These are phyloP conservation scores for Sminthopsis crassicaudata DNA, from an alignment of 2,113 vertebrate species.

Conservation along the genomic window DNA sequence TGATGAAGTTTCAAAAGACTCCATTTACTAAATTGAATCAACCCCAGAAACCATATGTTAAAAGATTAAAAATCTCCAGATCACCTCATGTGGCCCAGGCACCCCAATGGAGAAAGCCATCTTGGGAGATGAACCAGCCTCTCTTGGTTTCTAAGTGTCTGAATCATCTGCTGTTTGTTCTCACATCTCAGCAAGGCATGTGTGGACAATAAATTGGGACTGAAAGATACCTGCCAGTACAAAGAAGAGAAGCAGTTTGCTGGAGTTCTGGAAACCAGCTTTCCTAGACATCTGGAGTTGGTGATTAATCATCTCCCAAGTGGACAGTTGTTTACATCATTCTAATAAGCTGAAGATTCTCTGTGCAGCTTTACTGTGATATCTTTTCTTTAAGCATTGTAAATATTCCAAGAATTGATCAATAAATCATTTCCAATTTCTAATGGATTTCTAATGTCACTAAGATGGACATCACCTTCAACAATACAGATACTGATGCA, in stretches of 20 bases:
- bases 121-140: slow-evolving; percentile 46
- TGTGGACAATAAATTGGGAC: slow-evolving; percentile 10
- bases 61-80: slow-evolving; percentile 26
- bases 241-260: slow-evolving; percentile 45
- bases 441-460: not conserved
- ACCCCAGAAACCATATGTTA: slow-evolving; percentile 64
- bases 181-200: slow-evolving; percentile 65
- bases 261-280: slow-evolving; percentile 71
- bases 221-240: slow-evolving; percentile 50
- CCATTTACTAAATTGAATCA: slow-evolving; percentile 58
- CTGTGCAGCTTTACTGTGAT: slow-evolving; percentile 68
- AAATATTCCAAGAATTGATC: slow-evolving; percentile 31
- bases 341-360: slow-evolving; percentile 73
- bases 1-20: slow-evolving; percentile 58
- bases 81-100: slow-evolving; percentile 30
- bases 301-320: slow-evolving; percentile 75
- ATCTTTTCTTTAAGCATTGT: slow-evolving; percentile 62
- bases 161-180: slow-evolving; percentile 66
- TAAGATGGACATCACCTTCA: not conserved
- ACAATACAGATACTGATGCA: not conserved
- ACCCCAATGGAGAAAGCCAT: slow-evolving; percentile 56
- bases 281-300: slow-evolving; percentile 76
- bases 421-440: slow-evolving; percentile 48
- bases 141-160: slow-evolving; percentile 62
- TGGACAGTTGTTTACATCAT: slow-evolving; percentile 77